A percentile compares a stretch with the other conserved stretches of the same genome.
Conservation (phyloP, 2,888 invertebrate species). For the Campoletis raptor region DNA sequence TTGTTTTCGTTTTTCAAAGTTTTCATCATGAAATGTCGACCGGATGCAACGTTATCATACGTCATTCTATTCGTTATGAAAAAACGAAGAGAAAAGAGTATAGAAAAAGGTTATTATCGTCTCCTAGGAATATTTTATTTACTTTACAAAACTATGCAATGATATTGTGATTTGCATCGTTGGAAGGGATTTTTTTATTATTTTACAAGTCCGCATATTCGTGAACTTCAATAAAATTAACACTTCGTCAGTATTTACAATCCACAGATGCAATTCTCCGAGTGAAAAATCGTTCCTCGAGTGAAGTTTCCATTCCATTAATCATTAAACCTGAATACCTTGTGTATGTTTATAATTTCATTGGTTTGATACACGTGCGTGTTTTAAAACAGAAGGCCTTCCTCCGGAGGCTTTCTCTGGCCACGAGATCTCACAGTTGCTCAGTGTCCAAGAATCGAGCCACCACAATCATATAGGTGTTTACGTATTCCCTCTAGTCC, state of each 20-base stretch:
- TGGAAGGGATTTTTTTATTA: too few species aligned
- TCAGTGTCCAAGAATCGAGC: slow-evolving; percentile 58
- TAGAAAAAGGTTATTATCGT: too few species aligned
- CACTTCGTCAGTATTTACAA: background rate
- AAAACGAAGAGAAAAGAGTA: too few species aligned
- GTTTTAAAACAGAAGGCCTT: slow-evolving; percentile 67
- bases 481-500: slow-evolving; percentile 31
- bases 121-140: too few species aligned
- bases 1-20: too few species aligned
- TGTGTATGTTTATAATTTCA: background rate
- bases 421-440: slow-evolving; percentile 46
- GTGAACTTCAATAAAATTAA: background rate
- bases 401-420: slow-evolving; percentile 62
- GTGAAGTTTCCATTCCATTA: background rate
- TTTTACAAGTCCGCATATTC: background rate
- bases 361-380: slow-evolving; percentile 38
- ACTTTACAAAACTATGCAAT: background rate
- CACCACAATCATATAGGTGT: slow-evolving; percentile 50
- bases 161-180: too few species aligned
- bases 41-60: too few species aligned
- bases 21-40: too few species aligned
- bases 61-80: too few species aligned
- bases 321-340: slow-evolving; percentile 53
- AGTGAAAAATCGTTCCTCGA: background rate
- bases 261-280: background rate